Base-by-base conservation (phyloP, 2,888 invertebrate species). In the Ctena decussata region DNA sequence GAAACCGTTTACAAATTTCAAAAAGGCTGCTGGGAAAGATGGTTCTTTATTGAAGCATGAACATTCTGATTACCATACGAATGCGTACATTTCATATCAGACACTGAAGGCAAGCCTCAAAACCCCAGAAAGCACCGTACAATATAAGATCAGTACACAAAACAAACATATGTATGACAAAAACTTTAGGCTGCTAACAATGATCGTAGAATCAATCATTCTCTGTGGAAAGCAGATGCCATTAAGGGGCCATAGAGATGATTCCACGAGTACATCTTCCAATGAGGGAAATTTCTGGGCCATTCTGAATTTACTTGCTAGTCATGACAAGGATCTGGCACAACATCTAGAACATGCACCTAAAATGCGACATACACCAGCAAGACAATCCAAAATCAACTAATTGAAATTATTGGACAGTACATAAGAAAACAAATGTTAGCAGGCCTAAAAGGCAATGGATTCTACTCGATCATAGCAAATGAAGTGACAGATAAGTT, bases 401-500 rank as follows among this genome's bases (percentile, higher is more conserved):
- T 74, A 11, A 74, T 74, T 27, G 46, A 74, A 15, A 74, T 74
- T 15, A 74, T 49, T 49, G 74, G 74, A 30, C 74, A 74, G 27
- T 39, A 44, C 74, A 74, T 74, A 12, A 44, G 74, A 30, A 46
- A 49, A 74, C 30, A 74, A 27, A 30, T 74, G 11, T n/a, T 49
- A 27, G n/a, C 15, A n/a, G 49, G 74, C 27, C 46, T 74, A 46
- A 44, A 44, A 30, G 32, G 74, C 30, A 74, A 49, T 24, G 74
- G 49, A 49, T 74, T 74, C 49, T 49, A 49, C 74, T 46, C 74
- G 27, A 49, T 49, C 49, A 74, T 74, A 0, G 74, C 74, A 12
- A 49, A 74, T 74, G 74, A 74, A 49, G 74, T 74, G 49, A 74
- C 74, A 18, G 49, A 74, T 49, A 74, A 74, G 27, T 74, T 32